phyloP scores from a whole-genome alignment of 2,888 invertebrate species.

The Diabrotica balteata region DNA sequence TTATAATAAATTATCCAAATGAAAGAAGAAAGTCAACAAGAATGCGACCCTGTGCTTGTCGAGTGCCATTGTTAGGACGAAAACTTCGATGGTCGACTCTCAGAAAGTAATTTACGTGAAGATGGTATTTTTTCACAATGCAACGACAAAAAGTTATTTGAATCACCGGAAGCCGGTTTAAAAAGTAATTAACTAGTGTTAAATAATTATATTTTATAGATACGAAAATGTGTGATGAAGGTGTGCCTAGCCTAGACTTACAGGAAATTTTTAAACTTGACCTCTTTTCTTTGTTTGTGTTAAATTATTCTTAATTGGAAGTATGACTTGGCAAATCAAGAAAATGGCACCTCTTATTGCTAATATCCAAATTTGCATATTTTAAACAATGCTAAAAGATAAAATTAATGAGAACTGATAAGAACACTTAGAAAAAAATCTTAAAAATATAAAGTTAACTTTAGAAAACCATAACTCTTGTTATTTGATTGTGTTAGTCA shows the following conservation, averaged over 20 bases:
- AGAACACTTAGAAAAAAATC: too few relatives aligned
- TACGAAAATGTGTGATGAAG: constrained; percentile 11
- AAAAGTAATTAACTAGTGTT: constrained; percentile 48
- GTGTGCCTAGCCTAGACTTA: constrained; percentile 14
- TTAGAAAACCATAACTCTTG: too few relatives aligned
- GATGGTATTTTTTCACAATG: constrained; percentile 48
- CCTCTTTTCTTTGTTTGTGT: background rate
- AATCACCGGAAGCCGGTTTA: constrained; percentile 52
- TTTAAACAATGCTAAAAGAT: too few relatives aligned
- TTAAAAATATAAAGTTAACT: too few relatives aligned
- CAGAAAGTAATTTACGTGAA: constrained; percentile 50
- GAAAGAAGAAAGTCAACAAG: background rate
- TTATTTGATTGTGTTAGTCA: too few relatives aligned
- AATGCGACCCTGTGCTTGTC: constrained; percentile 5
- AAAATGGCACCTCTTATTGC: too few relatives aligned
- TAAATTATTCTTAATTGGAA: background rate
- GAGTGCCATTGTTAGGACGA: constrained; percentile 17
- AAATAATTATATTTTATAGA: constrained; percentile 32
- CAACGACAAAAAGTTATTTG: constrained; percentile 46
- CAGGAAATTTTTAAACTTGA: constrained; percentile 23
- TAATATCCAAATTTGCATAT: too few relatives aligned
- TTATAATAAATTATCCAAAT: too few relatives aligned
- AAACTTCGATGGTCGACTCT: constrained; percentile 22
- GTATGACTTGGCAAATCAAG: background rate
- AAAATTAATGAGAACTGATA: too few relatives aligned